Evolutionary conservation across 2,888 invertebrate genomes (phyloP), one percentile per base, ranked within the genome.

Genomic region (Leucoptera coffeella): DNA sequence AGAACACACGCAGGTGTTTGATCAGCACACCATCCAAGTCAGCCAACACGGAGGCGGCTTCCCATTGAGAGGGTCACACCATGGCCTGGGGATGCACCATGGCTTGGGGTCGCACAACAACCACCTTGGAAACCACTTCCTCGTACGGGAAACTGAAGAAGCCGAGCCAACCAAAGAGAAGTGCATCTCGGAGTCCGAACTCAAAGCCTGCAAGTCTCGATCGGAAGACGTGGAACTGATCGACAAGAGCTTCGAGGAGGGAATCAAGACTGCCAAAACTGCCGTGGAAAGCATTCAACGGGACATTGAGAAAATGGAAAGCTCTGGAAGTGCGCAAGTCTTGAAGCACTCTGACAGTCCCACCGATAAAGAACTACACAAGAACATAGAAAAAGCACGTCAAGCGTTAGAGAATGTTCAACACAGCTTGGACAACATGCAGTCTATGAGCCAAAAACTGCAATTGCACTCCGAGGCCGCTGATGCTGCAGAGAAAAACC

Each of bases 231-330:
- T n/a, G n/a, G n/a, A n/a, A n/a, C n/a, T n/a, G n/a, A n/a, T n/a
- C n/a, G 50, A 56, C 29, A 47, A 45, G 17, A 53, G 60, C 23
- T 48, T 65, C 39, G 50, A 58, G 35, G 43, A 49, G n/a, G 64
- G 50, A 30, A 51, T 65, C 27, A 45, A 46, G 29, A 47, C 55
- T 42, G 65, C 62, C 10, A 61, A 57, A 33, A 55, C 56, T 44
- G 64, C 62, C 2, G 52, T 65, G n/a, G 55, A 64, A 35, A 50
- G 47, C 29, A 38, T 67, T 14, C 56, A 62, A 36, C 45, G 42
- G 12, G 54, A 61, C 31, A 35, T 64, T 15, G 39, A 45, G 27
- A 49, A 43, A 32, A 48, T 50, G 19, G 55, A 61, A 28, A 45
- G 38, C 30, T 36, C 42, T 13, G 33, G 31, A n/a, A 34, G 30